Evolutionary conservation across 1,140 invertebrate genomes (phyloP).

Genomic region (Drosophila lowei): DNA sequence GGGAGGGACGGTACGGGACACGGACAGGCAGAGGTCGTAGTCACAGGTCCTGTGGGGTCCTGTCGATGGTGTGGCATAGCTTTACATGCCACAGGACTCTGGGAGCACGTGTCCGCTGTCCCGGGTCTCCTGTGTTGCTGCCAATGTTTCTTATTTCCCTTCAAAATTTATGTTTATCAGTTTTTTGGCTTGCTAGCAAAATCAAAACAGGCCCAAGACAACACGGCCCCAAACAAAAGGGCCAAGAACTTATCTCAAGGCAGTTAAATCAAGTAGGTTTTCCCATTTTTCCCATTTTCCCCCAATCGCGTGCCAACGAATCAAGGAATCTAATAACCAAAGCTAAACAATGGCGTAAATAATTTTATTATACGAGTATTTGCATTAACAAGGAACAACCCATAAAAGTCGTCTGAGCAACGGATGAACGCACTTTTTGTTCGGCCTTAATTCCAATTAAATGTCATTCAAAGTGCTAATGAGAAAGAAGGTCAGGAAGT

Average conservation of each 20-base stretch:
- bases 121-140: conserved; percentile 28
- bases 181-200: conserved; percentile 47
- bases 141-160: conserved; percentile 39
- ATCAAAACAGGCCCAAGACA: conserved; percentile 34
- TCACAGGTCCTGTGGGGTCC: conserved; percentile 33
- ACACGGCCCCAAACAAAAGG: conserved; percentile 54
- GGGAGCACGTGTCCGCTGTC: conserved; percentile 43
- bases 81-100: conserved; percentile 52
- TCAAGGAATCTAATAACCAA: conserved; percentile 39
- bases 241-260: conserved; percentile 63
- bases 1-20: conserved; percentile 6
- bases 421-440: conserved; percentile 43
- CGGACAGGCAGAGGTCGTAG: conserved; percentile 28
- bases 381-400: conserved; percentile 63
- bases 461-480: conserved; percentile 54
- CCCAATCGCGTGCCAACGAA: conserved; percentile 63
- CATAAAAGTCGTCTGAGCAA: conserved; percentile 61
- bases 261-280: conserved; percentile 64
- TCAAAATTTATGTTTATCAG: conserved; percentile 67
- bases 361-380: conserved; percentile 73
- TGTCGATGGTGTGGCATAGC: conserved; percentile 46
- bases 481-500: conserved; percentile 25
- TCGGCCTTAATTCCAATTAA: conserved; percentile 48
- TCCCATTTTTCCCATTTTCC: background rate
- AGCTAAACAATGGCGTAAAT: conserved; percentile 70